Evolutionary conservation across 2,888 invertebrate species (phyloP), one percentile per base, ranked within the genome.

Genomic region (Tenthredo distinguenda): DNA sequence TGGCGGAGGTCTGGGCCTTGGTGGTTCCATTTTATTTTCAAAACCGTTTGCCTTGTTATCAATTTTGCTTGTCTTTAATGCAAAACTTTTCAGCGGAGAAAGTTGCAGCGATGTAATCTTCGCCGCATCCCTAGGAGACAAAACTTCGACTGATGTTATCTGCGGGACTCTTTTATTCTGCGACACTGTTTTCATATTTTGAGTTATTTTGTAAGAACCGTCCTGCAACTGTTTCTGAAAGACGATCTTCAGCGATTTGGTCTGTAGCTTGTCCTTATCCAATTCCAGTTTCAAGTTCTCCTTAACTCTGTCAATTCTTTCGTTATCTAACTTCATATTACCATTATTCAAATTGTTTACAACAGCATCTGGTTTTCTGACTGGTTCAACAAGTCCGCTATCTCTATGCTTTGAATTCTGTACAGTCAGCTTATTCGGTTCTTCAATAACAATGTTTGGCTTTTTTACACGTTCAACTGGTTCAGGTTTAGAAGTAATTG

Each of bases 401-500:
- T 43, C 58, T 68, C 40, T 37, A 55, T 68, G 7, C 79, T 79
- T 47, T 12, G 74, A 31, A n/a, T 47, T 68, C 34, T 83, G 26
- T 9, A 91, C 88, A 72, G 87, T 87, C 1, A 92, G 91, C 85
- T 93, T 93, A 3, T 90, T 91, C 0, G 91, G 91, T 83, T 93
- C 92, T 21, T 93, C 91, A 15, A 91, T 89, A 15, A 87, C 86
- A 18, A 90, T 88, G 26, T 92, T 90, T 0, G 89, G 87, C 74
- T 91, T 92, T 68, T 91, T 87, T 21, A 88, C 87, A 85, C 91
- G 91, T 0, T 82, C 68, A n/a, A 92, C 91, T 26, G 94, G 92
- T 86, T 93, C 90, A 71, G 95, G 95, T 89, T 95, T 95, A 88
- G 95, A 95, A 10, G 95, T 95, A 84, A 96, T 95, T 87, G 97